phyloP scores from a whole-genome alignment of 2,888 invertebrate species.

The Endomychus coccineus region DNA sequence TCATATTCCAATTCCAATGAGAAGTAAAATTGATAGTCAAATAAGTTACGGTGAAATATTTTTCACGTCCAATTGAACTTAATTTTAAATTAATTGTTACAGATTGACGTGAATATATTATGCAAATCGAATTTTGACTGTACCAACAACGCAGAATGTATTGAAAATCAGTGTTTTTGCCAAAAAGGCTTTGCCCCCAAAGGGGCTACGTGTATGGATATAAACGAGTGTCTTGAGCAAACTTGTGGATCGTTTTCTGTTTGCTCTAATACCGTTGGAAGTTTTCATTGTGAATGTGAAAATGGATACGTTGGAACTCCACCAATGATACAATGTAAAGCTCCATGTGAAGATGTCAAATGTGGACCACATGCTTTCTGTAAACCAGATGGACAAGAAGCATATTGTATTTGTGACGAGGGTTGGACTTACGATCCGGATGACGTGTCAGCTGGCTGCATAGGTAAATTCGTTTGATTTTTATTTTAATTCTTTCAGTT shows the following conservation, averaged over 20 bases:
- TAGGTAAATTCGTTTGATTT: conserved; percentile 45
- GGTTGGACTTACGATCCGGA: conserved; percentile 90
- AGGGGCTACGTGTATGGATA: conserved; percentile 70
- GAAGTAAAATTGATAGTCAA: too few species aligned
- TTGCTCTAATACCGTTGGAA: conserved; percentile 74
- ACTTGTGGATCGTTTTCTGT: conserved; percentile 70
- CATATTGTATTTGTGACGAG: conserved; percentile 86
- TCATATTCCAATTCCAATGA: too few species aligned
- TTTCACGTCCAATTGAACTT: too few species aligned
- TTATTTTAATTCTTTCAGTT: too few species aligned
- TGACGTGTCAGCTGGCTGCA: conserved; percentile 82
- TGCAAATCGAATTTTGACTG: conserved; percentile 86
- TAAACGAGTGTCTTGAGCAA: conserved; percentile 66
- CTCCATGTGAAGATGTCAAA: conserved; percentile 85
- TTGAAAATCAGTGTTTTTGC: conserved; percentile 83
- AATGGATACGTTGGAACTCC: conserved; percentile 77
- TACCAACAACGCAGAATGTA: conserved; percentile 85
- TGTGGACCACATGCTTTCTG: conserved; percentile 86
- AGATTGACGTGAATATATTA: conserved; percentile 77
- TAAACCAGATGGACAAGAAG: conserved; percentile 81
- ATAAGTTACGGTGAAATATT: too few species aligned
- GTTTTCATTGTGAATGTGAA: conserved; percentile 75
- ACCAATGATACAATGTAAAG: conserved; percentile 71
- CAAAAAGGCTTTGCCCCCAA: conserved; percentile 77
- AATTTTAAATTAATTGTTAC: conserved; percentile 32